Conservation (phyloP, 2,888 invertebrate species). For the Drosophila austrosaltans region DNA sequence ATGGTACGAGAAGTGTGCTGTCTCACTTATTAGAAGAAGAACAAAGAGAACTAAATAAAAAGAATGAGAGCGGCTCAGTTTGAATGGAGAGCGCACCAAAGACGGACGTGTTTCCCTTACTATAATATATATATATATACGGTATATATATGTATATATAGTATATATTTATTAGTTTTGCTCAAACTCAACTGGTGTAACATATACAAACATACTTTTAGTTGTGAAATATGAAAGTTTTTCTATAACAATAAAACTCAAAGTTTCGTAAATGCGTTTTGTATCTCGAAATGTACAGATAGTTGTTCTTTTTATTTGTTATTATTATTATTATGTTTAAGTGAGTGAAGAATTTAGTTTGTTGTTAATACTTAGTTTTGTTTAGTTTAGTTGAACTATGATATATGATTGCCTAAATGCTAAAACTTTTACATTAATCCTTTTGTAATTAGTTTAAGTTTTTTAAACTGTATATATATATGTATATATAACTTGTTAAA, state of each 20-base stretch:
- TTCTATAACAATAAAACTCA: constrained; percentile 57
- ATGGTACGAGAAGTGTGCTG: too few species aligned
- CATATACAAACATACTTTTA: constrained; percentile 1
- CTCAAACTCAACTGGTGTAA: constrained; percentile 54
- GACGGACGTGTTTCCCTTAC: too few species aligned
- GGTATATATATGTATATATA: constrained; percentile 32
- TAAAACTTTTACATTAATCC: constrained; percentile 64
- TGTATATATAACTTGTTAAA: constrained; percentile 19
- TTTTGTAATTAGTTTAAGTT: constrained; percentile 41
- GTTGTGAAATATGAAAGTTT: constrained; percentile 6
- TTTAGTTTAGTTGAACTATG: constrained; percentile 68
- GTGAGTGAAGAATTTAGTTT: constrained; percentile 35
- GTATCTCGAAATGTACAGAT: constrained; percentile 65
- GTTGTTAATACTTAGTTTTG: constrained; percentile 26
- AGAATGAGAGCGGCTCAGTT: too few species aligned
- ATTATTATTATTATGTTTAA: constrained; percentile 9
- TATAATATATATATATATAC: background rate
- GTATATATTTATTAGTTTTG: constrained; percentile 28
- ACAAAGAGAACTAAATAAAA: too few species aligned
- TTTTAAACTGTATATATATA: constrained; percentile 38
- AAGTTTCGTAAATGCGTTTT: constrained; percentile 72
- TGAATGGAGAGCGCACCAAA: too few species aligned
- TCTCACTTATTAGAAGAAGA: too few species aligned
- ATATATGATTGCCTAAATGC: constrained; percentile 77
- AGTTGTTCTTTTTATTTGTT: constrained; percentile 26